Evolutionary conservation across 2,113 vertebrate species (phyloP), one percentile per base, ranked within the genome.

Genomic region (Seriola rivoliana): DNA sequence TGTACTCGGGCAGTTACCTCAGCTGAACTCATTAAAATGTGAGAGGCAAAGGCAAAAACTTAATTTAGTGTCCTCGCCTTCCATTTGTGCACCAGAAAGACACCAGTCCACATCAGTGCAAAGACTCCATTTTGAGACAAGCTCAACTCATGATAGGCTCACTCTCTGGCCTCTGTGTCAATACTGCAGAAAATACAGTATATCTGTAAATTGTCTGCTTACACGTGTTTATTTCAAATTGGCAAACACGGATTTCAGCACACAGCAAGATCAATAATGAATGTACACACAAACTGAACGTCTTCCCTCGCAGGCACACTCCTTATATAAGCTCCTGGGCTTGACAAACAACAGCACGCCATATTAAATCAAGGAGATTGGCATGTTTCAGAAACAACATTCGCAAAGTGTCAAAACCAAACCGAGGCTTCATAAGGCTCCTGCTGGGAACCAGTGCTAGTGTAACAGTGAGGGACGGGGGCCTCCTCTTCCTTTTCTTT

Each of bases 361-460:
- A 80, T 84, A 92, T 92, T 90, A 90, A 91, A 94, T 93, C 91
- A 92, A 86, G 84, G 65, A 90, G 91, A 94, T 78, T 88, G 93
- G 70, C 88, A 92, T 93, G 91, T 93, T 93, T 87, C 87, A 92
- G 86, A 90, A 89, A 87, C 86, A 93, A 78, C 84, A 57, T 82
- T 89, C 62, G 59, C 48, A 75, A 89, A 94, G 89, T 91, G 91
- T 94, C 91, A 92, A 93, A 91, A 88, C 81, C 46, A 85, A 88
- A 92, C 64, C 23, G 44, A 16, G 1, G 76, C 85, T 79, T 88
- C 78, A 80, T 58, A 78, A 74, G 73, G 68, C 70, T 82, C 87
- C 88, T 80, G 88, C 84, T 90, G 88, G 55, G 88, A 82, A 75
- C 59, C 52, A 29, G 55, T 75, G 63, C 62, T 42, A 8, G 75